Percentiles rank a stretch among this genome's conserved stretches.
These are phyloP conservation scores for Meganola albula DNA, from an alignment of 2,888 invertebrate species.

Conservation along the genomic window DNA sequence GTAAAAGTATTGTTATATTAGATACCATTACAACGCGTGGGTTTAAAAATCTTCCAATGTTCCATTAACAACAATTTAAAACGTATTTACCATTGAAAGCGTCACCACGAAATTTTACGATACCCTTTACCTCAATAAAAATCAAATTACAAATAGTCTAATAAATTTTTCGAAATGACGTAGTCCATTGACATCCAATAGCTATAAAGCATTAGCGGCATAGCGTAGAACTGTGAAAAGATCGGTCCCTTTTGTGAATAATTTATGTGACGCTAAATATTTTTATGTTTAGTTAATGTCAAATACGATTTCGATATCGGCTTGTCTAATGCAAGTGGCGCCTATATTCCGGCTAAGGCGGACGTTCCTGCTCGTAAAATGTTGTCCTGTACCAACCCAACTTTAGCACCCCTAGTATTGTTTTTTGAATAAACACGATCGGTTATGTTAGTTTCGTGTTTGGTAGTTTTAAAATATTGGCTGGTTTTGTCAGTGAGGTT, in stretches of 20 bases:
- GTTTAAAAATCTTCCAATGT: slow-evolving; percentile 52
- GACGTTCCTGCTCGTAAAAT: slow-evolving; percentile 65
- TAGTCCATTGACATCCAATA: slow-evolving; percentile 55
- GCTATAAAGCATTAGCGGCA: slow-evolving; percentile 62
- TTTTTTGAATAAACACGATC: slow-evolving; percentile 66
- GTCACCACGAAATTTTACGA: slow-evolving; percentile 52
- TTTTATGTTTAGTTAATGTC: slow-evolving; percentile 72
- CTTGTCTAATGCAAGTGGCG: slow-evolving; percentile 70
- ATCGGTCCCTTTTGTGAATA: slow-evolving; percentile 67
- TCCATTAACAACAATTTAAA: slow-evolving; percentile 70
- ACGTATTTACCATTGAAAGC: slow-evolving; percentile 57
- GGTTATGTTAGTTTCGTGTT: slow-evolving; percentile 57
- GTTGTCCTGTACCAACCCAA: slow-evolving; percentile 65
- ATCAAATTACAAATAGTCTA: slow-evolving; percentile 43
- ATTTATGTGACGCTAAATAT: slow-evolving; percentile 72
- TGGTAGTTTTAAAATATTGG: slow-evolving; percentile 56
- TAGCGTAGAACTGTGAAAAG: slow-evolving; percentile 57
- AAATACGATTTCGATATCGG: slow-evolving; percentile 64
- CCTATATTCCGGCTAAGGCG: slow-evolving; percentile 59
- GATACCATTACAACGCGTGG: slow-evolving; percentile 43
- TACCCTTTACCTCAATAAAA: slow-evolving; percentile 44
- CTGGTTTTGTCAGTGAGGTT: slow-evolving; percentile 29
- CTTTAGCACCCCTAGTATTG: slow-evolving; percentile 58
- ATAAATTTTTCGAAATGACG: slow-evolving; percentile 47
- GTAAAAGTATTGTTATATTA: slow-evolving; percentile 56